phyloP scores from a whole-genome alignment of 2,888 invertebrate species.

The Hirtodrosophila confusa region DNA sequence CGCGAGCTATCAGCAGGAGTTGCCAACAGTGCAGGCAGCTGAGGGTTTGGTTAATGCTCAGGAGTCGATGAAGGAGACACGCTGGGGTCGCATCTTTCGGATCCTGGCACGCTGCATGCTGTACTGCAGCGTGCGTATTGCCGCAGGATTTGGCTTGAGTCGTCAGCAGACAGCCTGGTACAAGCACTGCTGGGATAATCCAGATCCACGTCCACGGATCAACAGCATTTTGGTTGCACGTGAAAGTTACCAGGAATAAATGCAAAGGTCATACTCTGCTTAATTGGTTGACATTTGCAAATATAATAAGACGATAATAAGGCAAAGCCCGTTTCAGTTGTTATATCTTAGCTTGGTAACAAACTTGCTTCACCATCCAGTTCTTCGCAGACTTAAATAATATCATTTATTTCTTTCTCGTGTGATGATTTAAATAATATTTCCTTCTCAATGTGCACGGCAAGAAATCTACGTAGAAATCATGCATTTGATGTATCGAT shows the following conservation, averaged over 20 bases:
- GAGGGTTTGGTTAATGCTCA: too few relatives aligned
- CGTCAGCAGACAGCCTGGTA: constrained; percentile 53
- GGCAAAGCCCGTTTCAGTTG: too few relatives aligned
- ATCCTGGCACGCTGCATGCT: constrained; percentile 22
- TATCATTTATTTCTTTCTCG: too few relatives aligned
- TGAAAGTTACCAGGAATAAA: neutral
- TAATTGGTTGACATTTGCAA: too few relatives aligned
- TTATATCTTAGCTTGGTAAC: too few relatives aligned
- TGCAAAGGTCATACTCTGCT: neutral
- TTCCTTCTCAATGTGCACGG: too few relatives aligned
- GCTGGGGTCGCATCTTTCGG: constrained; percentile 12
- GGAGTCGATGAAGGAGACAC: neutral
- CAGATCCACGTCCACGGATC: constrained; percentile 21
- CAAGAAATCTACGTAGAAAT: too few relatives aligned
- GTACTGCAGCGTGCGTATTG: constrained; percentile 31
- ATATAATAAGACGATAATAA: too few relatives aligned
- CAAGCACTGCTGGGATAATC: constrained; percentile 59
- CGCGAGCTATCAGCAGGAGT: neutral
- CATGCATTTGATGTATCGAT: too few relatives aligned
- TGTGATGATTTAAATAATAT: too few relatives aligned
- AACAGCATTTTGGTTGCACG: neutral
- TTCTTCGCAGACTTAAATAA: too few relatives aligned
- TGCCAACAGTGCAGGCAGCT: neutral
- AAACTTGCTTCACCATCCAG: too few relatives aligned
- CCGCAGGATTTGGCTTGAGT: constrained; percentile 51